Evolutionary conservation across 1,140 invertebrate species (phyloP), one percentile per base, ranked within the genome.

Genomic region (Ceratina australensis): DNA sequence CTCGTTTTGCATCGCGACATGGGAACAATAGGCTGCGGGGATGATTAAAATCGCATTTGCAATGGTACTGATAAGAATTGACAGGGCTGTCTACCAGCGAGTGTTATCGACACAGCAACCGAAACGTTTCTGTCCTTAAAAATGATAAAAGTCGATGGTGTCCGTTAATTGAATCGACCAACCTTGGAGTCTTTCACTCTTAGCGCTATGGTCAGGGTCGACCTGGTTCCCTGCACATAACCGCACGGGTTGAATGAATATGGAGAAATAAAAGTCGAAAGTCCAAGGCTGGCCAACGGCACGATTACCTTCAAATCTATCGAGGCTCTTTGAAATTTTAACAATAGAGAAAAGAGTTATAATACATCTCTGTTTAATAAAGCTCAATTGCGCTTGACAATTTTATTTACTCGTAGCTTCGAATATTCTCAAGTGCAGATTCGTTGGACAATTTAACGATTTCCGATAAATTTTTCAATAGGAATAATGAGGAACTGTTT

Each of bases 41-140:
- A 42, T 52, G 61, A 28, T 67, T 26, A 56, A 33, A 67, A 47
- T 67, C 26, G 60, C 20, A 42, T 64, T 20, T 50, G 15, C n/a
- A 26, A 28, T 5, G 33, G 52, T 57, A 57, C 66, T 33, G 52
- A 57, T 67, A 67, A 67, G 52, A 66, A 65, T 74, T 49, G 72
- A 74, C 72, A 67, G 47, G 63, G 33, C 22, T 28, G 22, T 18
- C 60, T 65, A 20, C 64, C 20, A 15, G 3, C 50, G 72, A 74
- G 63, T 67, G 72, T 67, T 74, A 74, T 74, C 72, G 72, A 74
- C 72, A 76, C 56, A n/a, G 20, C 33, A 16, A 10, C 8, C n/a
- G 16, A 13, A 47, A 8, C 56, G 15, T 59, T 75, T 68, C 52
- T 20, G 20, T 49, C 52, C 24, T 47, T 26, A 26, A 77, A 54